A percentile compares a stretch with the other conserved stretches of the same genome.
These are phyloP conservation scores for Epinotia ramella DNA, from an alignment of 2,888 invertebrate species.

Conservation along the genomic window DNA sequence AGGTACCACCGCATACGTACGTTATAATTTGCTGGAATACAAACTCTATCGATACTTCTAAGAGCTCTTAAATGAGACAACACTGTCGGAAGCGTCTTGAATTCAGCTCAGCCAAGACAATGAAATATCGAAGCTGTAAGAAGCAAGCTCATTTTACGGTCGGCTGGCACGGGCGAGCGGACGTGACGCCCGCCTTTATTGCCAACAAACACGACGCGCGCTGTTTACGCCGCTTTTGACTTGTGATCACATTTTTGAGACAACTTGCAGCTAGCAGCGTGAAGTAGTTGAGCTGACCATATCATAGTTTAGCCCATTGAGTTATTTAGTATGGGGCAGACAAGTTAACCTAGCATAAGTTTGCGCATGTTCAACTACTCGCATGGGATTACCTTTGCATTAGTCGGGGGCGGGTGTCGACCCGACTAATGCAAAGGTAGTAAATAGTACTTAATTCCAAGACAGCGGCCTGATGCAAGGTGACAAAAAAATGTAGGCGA, in stretches of 20 bases:
- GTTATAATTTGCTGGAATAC: background rate
- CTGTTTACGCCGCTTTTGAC: slow-evolving; percentile 55
- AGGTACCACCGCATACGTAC: too few relatives aligned
- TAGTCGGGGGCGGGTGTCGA: too few relatives aligned
- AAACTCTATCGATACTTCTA: slow-evolving; percentile 8
- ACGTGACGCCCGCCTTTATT: slow-evolving; percentile 57
- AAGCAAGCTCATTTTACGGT: slow-evolving; percentile 64
- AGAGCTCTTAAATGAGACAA: background rate
- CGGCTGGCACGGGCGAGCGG: slow-evolving; percentile 51
- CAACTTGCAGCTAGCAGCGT: background rate
- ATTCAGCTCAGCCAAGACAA: slow-evolving; percentile 61
- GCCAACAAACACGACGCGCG: slow-evolving; percentile 55
- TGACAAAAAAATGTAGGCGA: too few relatives aligned
- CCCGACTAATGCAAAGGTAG: too few relatives aligned
- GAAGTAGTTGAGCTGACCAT: too few relatives aligned
- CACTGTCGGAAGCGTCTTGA: slow-evolving; percentile 29
- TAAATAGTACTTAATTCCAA: too few relatives aligned
- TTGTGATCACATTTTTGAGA: slow-evolving; percentile 48
- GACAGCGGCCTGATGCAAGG: too few relatives aligned
- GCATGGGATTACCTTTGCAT: too few relatives aligned
- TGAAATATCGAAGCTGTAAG: slow-evolving; percentile 62
- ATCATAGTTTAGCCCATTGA: too few relatives aligned
- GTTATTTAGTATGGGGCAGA: too few relatives aligned
- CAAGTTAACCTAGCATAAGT: too few relatives aligned
- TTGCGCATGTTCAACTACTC: too few relatives aligned